Evolutionary conservation across 2,797 vertebrate genomes (phyloP), one percentile per base, ranked within the genome.

Genomic region (Lagocephalus sceleratus): DNA sequence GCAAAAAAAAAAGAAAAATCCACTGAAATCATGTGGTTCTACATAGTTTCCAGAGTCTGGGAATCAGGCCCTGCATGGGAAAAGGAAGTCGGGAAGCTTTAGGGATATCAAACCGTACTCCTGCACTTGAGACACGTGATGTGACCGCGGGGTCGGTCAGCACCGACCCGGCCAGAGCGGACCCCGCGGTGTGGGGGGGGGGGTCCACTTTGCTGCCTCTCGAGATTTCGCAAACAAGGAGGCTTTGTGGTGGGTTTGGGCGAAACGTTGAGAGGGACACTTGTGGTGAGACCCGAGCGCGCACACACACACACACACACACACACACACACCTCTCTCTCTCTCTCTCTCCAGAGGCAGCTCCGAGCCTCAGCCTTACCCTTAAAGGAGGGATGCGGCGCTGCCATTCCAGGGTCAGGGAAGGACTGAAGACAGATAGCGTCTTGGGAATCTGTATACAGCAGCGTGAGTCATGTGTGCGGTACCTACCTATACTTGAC

Each of bases 401-500:
- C 26, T 63, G 74, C 78, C 83, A 78, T 76, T 64, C 68, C 77
- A 58, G 58, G 81, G 82, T 88, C 88, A 83, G 53, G 76, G 69
- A 63, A 78, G 81, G 88, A 79, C 84, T 82, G 82, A 87, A 89
- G 76, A 79, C 25, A 88, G 85, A 93, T 82, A 85, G 69, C 75
- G 87, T 91, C 84, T 89, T 63, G 63, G 84, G 85, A 91, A 86
- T 89, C 78, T 87, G 86, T 85, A 78, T 83, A 87, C 68, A 90
- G 75, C 85, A 82, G 76, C 44, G 63, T 83, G 89, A 92, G 86
- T 90, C 90, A 85, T 88, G 72, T 68, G 73, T 75, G 76, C 64
- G 61, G 86, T 88, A 83, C 88, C 89, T 89, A 89, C 85, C 82
- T 87, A 87, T 88, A 84, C 83, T 90, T 93, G 88, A 92, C 92